These are phyloP conservation scores for Tachysurus fulvidraco DNA, from an alignment of 2,113 vertebrate species.

Conservation along the genomic window DNA sequence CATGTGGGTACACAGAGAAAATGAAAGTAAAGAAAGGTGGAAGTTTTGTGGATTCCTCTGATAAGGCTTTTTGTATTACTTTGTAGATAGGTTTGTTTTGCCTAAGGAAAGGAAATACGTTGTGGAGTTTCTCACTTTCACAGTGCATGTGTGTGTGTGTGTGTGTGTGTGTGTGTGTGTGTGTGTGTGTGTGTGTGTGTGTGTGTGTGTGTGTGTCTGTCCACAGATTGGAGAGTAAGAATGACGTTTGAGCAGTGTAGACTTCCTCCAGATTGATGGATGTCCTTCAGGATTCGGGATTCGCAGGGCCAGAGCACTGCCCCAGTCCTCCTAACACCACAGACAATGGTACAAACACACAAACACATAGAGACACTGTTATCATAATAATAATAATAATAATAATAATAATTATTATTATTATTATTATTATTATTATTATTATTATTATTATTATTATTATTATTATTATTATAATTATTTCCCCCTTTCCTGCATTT, in stretches of 20 bases:
- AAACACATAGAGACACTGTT: neutral
- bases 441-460: no score
- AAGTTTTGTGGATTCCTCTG: slow-evolving; percentile 8
- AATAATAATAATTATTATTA: neutral
- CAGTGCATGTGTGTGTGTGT: slow-evolving; percentile 32
- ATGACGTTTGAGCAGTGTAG: slow-evolving; percentile 47
- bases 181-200: slow-evolving; percentile 37
- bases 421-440: neutral
- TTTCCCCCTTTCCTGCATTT: neutral
- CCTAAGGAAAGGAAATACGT: neutral
- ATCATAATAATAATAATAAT: neutral
- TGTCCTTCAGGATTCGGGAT: slow-evolving; percentile 51
- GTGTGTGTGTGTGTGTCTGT: slow-evolving; percentile 39
- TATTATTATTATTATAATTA: neutral
- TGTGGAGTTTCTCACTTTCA: neutral
- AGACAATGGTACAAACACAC: slow-evolving; percentile 41
- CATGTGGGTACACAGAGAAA: neutral
- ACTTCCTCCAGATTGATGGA: slow-evolving; percentile 55
- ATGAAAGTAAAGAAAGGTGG: slow-evolving; percentile 19
- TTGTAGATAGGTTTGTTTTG: slow-evolving; percentile 2
- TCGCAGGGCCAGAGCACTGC: slow-evolving; percentile 45
- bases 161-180: slow-evolving; percentile 39
- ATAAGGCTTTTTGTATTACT: slow-evolving; percentile 10
- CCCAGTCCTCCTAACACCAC: slow-evolving; percentile 40
- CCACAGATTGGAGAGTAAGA: slow-evolving; percentile 44